These are phyloP conservation scores for Phylloscopus trochilus DNA, from an alignment of 2,113 vertebrate species.

Conservation along the genomic window DNA sequence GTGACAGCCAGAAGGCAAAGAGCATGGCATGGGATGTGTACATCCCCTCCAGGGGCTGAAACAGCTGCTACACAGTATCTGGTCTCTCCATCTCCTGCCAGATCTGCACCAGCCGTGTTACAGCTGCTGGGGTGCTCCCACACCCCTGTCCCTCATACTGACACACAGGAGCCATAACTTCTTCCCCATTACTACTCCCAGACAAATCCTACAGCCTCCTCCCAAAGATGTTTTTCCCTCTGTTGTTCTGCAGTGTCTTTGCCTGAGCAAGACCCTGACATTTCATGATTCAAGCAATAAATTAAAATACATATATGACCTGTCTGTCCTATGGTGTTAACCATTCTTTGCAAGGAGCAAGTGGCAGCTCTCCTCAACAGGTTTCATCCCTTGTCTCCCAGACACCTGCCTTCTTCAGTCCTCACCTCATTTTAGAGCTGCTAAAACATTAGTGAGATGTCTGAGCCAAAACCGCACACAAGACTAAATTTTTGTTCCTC, in stretches of 20 bases:
- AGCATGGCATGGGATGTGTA: neutral
- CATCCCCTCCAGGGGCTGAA: neutral
- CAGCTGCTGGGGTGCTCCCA: neutral
- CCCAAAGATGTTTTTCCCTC: neutral
- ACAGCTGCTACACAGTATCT: neutral
- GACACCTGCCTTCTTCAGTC: neutral
- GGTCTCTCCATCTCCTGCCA: neutral
- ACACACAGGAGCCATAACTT: neutral
- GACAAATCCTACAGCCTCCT: neutral
- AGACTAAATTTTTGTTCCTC: neutral
- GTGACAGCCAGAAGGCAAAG: neutral
- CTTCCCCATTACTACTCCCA: neutral
- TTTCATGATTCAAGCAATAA: neutral
- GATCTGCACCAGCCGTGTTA: neutral
- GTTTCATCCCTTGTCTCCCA: neutral
- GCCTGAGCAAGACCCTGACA: neutral
- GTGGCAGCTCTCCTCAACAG: neutral
- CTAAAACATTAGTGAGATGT: neutral
- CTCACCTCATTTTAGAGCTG: neutral
- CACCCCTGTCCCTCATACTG: rapidly evolving
- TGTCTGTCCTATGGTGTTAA: neutral
- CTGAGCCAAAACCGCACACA: neutral
- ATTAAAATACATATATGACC: neutral
- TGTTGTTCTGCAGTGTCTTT: neutral
- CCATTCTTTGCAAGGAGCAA: rapidly evolving